Evolutionary conservation across 2,888 invertebrate genomes (phyloP), one percentile per base, ranked within the genome.

Genomic region (Spisula subtruncata): DNA sequence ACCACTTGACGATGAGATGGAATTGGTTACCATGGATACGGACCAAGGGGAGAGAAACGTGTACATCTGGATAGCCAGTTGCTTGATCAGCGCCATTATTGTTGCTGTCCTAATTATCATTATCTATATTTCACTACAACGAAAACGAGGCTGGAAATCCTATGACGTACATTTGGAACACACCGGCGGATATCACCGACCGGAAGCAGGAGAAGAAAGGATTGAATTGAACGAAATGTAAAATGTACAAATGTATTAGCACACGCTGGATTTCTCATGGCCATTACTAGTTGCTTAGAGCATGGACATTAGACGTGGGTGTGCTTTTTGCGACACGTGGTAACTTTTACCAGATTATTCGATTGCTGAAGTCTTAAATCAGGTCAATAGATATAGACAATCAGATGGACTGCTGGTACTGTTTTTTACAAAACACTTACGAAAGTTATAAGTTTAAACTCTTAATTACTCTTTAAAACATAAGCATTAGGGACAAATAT

Each of bases 51-150:
- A n/a, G 16, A 54, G 85, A 41, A 20, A 16, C 4, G 20, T 85
- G 10, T 85, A 75, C 54, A 85, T 85, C 41, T 85, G 85, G 85
- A 85, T 80, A 56, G 85, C 85, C 54, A 79, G 80, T n/a, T 29
- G 51, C 0, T 48, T 85, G 4, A 85, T 85, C 32, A 32, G 48
- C 18, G 32, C 80, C 32, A 35, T 85, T 12, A 56, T 80, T 35
- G n/a, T 85, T 0, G 54, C 80, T 4, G 71, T 85, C 0, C 16
- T 85, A 14, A 51, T 41, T 4, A 35, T 85, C 8, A 85, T 85
- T 80, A 56, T 56, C 10, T n/a, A 35, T 14, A 75, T 75, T 35
- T 35, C 29, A 18, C 12, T 75, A 4, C 35, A 75, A 75, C 75
- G 35, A 35, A 75, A 35, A 75, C 75, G 35, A 75, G 75, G 75